Base-by-base conservation (phyloP, 2,797 vertebrate genomes). In the Acridotheres tristis region DNA sequence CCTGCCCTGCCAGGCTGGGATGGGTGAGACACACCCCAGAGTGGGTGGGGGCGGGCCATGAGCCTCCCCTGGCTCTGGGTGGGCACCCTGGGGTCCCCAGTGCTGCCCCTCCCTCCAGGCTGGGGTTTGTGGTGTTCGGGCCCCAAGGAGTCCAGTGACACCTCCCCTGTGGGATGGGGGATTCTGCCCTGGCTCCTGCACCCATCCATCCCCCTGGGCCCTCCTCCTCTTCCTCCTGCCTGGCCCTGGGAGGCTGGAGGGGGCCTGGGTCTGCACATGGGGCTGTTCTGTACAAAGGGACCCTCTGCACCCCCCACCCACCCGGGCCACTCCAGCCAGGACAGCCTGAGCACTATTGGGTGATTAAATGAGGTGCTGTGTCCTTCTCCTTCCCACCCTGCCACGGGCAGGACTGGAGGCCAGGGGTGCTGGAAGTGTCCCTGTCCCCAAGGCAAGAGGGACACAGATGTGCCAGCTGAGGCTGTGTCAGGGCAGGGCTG, bases 331-430 rank as follows among this genome's bases (percentile, higher is more conserved):
- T 43, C 9, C 48, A 34, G 59, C 32, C 38, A 34, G 58, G 38
- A 62, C 47, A 51, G 0, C 11, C 38, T 4, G 25, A 22, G 30
- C 48, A 11, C 7, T 5, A 9, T 23, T 23, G 5, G 3, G 3
- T 23, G 38, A 6, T 11, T 2, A 1, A 23, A 11, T 12, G 19
- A 43, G 58, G 47, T 4, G 47, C 58, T 34, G 36, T 18, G 48
- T 22, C 58, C 47, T 42, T 13, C 30, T 42, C 30, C 23, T 42
- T 22, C 16, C 30, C 38, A 6, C 50, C 47, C 25, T 27, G 23
- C 51, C 67, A 30, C 3, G 4, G n/a, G 40, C 40, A 57, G 51
- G 11, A 25, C 16, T 2, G 4, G 21, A 4, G 16, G 13, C 36
- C 55, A 26, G 45, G 45, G 29, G 0, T 6, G 22, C 45, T 32